Base-by-base conservation (phyloP, 2,797 vertebrate species). In the Sebastolobus alascanus region DNA sequence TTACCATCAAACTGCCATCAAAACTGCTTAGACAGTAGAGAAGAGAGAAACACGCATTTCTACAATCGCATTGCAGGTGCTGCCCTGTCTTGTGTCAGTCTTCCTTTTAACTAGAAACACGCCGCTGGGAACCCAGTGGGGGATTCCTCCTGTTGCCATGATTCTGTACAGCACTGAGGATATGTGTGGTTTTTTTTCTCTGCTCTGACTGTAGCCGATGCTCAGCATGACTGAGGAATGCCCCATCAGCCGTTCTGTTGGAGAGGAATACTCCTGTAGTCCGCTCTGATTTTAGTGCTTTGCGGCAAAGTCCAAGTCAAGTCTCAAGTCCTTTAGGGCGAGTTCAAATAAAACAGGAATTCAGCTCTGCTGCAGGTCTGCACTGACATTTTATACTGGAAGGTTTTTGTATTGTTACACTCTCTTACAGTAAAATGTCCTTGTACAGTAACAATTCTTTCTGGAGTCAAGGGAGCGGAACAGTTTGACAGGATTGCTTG, bases 181-280 rank as follows among this genome's bases (percentile, higher is more conserved):
- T 11, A 8, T 11, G 22, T 9, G 43, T 25, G 25, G 3, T 0
- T 50, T 50, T 52, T 9, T 52, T 10, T 70, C 56, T 1, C 29
- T 63, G 50, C 55, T 59, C 68, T 14, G 66, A 58, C 18, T 73
- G 65, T 64, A 59, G 35, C 40, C 46, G 68, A 43, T 14, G 56
- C 77, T 58, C 71, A 56, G 77, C 72, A 40, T 31, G 75, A 59
- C 13, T 12, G 54, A 69, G 54, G 46, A 56, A 61, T 13, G 9
- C 40, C 46, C 22, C 58, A 4, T 22, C 46, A 20, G 67, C 56
- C 52, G 33, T 10, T 43, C 31, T 35, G 43, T 4, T 43, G 33
- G 1, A 8, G 31, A 61, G 56, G 33, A 70, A 63, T 0, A n/a
- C 66, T 22, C 16, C 12, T 10, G 14, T 1, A 31, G 12, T 33